Base-by-base conservation (phyloP, 2,113 vertebrate genomes). In the Melospiza melodia region DNA sequence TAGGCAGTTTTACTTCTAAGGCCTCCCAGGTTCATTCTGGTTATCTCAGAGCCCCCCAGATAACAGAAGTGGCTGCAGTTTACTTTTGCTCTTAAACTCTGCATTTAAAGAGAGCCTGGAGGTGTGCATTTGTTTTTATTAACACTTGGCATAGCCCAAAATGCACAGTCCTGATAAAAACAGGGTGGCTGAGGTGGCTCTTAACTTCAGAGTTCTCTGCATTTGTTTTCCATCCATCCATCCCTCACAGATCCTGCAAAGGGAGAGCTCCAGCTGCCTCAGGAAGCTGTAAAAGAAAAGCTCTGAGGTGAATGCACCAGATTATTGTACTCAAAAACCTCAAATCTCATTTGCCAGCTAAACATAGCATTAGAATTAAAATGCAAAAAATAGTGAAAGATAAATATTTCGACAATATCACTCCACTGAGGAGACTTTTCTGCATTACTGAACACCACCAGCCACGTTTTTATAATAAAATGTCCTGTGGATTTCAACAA, bases 61-160 rank as follows among this genome's bases (percentile, higher is more conserved):
- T 93, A 92, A 87, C 59, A 0, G 3, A 84, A 94, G 87, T 94
- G 86, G 76, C 30, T 54, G 72, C 22, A 58, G 89, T 95, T 93
- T 87, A 62, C 84, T 93, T 83, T 86, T 88, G 63, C 84, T 74
- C n/a, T 94, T 91, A 55, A 89, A 68, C 31, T 86, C 69, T 66
- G 69, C 57, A 13, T 80, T 93, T 87, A 48, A 73, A 93, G 66
- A 49, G 84, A 55, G 84, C 41, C 83, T 19, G 0, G 49, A 59
- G 48, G 24, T 66, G 20, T 62, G 74, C 28, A 11, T 89, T 87
- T 94, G 88, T 95, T 94, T 95, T 91, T 79, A 74, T 75, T 87
- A 63, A 68, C 63, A 71, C 76, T 83, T 63, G 74, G 65, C 51
- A 8, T 3, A 43, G 80, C 80, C 57, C 73, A 44, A 93, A 92